Evolutionary conservation across 2,113 vertebrate genomes (phyloP), one percentile per base, ranked within the genome.

Genomic region (Chaetorhynchus papuensis): DNA sequence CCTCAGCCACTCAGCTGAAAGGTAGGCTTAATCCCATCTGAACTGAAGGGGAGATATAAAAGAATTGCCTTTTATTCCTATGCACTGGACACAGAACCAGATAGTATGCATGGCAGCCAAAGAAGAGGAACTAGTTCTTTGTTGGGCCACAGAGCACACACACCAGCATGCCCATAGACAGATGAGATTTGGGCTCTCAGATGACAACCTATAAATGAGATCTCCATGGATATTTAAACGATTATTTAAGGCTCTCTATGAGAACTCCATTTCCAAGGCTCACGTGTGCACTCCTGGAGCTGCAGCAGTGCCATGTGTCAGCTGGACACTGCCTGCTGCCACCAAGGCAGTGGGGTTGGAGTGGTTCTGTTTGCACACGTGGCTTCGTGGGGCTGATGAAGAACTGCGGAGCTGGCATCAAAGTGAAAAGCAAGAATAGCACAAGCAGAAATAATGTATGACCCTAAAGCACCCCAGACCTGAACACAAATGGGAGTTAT

Each of bases 401-500:
- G 60, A 65, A 69, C 60, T 42, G 39, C 4, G 2, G 49, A 89
- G 56, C 28, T 53, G 56, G 35, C 60, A 68, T 44, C 44, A 26
- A 75, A 81, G 44, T 13, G 47, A 37, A 89, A 90, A 89, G 64
- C 68, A 89, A 74, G 50, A 93, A 74, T 3, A 92, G 60, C 24
- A 39, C 50, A 86, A 89, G 72, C 52, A 96, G 92, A 90, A 97
- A 90, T 75, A 80, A 89, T 83, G 72, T 27, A 60, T 90, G 85
- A 96, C 68, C 60, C 72, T 75, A 78, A 83, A 57, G 39, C 31
- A 94, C 63, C 45, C 59, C 44, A 77, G 75, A 88, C 2, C 1
- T 59, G 85, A 90, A 88, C 59, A 78, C 21, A 89, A 94, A 78
- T 30, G 44, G 41, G 64, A 93, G 60, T 37, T 81, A 44, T 71